These are phyloP conservation scores for Meriones psammophilus DNA, from an alignment of 2,797 vertebrate genomes.

Conservation along the genomic window DNA sequence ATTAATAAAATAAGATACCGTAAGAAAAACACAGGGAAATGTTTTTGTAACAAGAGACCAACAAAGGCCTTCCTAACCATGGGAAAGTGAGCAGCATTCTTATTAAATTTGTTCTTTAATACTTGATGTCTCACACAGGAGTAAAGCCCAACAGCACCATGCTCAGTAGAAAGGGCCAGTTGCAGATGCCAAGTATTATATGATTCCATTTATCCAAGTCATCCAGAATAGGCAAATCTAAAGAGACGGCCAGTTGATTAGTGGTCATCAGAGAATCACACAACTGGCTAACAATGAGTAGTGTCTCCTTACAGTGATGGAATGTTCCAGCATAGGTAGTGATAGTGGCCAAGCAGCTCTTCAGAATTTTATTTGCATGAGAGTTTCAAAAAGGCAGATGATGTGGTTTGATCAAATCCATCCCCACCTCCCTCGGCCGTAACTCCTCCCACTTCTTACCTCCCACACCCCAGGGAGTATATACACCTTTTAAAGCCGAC, in stretches of 20 bases:
- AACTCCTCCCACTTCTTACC: background rate
- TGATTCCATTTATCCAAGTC: background rate
- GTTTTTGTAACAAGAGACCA: constrained; percentile 2
- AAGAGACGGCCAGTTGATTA: background rate
- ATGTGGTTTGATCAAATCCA: background rate
- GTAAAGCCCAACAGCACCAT: constrained; percentile 6
- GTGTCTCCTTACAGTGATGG: background rate
- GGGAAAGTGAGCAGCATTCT: background rate
- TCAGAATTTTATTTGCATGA: background rate
- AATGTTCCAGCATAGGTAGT: constrained; percentile 29
- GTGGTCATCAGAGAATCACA: background rate
- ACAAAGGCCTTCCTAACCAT: constrained; percentile 38
- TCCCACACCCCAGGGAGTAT: background rate
- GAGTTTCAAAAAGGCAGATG: background rate
- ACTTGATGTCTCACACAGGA: background rate
- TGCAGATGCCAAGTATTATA: background rate
- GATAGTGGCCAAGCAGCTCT: background rate
- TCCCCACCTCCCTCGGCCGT: background rate
- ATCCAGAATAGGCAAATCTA: background rate
- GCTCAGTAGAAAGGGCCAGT: background rate
- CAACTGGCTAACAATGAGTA: background rate
- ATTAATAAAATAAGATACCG: background rate
- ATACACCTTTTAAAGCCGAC: background rate
- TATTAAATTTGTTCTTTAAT: background rate
- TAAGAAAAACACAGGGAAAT: constrained; percentile 2